Evolutionary conservation across 2,888 invertebrate species (phyloP), one percentile per base, ranked within the genome.

Genomic region (Eupelmus urozonus): DNA sequence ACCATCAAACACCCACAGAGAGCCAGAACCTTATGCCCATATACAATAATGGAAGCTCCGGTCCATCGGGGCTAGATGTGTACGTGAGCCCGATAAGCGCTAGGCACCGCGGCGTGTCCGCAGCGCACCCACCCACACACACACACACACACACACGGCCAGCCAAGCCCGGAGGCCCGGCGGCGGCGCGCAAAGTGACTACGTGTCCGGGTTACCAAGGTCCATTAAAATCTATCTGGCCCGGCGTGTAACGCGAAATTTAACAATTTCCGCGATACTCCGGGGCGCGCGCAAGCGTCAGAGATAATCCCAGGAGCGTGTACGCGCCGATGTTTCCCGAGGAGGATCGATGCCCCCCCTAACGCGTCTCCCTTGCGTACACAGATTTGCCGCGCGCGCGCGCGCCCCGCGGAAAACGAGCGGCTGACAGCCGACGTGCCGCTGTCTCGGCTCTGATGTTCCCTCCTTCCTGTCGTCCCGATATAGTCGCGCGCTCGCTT

Each of bases 171-270:
- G 3, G 18, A 20, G 71, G 53, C 34, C 2, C 42, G 25, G 20
- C 23, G 27, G 55, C 13, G 76, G 80, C 82, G 84, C 16, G 85
- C 83, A 87, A 88, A 88, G 87, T 86, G 87, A 86, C 84, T 88
- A 88, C 88, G 87, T 88, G 88, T 86, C 82, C 84, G 73, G 88
- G 82, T 79, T 88, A 84, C 87, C 84, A 87, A 88, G 82, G 27
- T 84, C 86, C 85, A 88, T 87, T 88, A 88, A 88, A 88, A 87
- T 88, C 87, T 85, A 88, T 87, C 86, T 82, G 78, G 81, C 76
- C 0, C 45, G 65, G 72, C 80, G 76, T 83, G 83, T 83, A 82
- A 82, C 84, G 81, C 75, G 85, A 84, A 87, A 88, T 87, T 88
- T 85, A 86, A 86, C 85, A 85, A 85, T 85, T 85, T 83, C 82